A percentile compares a stretch with the other conserved stretches of the same genome.
These are phyloP conservation scores for Felis catus DNA, from an alignment of 2,113 vertebrate species.

Conservation along the genomic window DNA sequence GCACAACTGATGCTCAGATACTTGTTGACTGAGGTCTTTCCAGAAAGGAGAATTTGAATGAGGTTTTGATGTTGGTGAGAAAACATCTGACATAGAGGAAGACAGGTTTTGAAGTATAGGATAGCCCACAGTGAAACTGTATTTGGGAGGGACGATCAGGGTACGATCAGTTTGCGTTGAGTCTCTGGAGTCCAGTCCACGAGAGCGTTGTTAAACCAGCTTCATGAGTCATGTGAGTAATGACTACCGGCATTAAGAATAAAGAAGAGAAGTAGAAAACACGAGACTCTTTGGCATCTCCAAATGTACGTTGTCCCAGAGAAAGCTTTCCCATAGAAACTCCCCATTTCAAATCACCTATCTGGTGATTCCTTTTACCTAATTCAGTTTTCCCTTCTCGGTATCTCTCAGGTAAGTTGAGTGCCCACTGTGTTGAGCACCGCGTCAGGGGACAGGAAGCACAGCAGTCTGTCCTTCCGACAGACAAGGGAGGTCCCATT, in stretches of 20 bases:
- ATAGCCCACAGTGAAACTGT: accelerated
- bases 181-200: background rate
- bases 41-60: background rate
- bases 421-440: background rate
- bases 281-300: background rate
- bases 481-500: background rate
- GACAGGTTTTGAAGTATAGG: background rate
- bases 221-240: background rate
- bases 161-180: accelerated
- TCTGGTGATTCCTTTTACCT: background rate
- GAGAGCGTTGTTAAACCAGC: background rate
- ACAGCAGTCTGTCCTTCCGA: background rate
- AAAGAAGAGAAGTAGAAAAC: background rate
- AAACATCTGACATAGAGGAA: background rate
- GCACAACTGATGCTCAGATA: too few relatives aligned
- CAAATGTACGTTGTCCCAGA: background rate
- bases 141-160: background rate
- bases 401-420: accelerated
- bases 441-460: background rate
- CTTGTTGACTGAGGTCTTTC: background rate
- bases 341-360: background rate
- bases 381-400: background rate
- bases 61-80: background rate
- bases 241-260: background rate
- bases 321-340: background rate